Conservation (phyloP, 2,797 vertebrate species). For the Anguilla obscura region DNA sequence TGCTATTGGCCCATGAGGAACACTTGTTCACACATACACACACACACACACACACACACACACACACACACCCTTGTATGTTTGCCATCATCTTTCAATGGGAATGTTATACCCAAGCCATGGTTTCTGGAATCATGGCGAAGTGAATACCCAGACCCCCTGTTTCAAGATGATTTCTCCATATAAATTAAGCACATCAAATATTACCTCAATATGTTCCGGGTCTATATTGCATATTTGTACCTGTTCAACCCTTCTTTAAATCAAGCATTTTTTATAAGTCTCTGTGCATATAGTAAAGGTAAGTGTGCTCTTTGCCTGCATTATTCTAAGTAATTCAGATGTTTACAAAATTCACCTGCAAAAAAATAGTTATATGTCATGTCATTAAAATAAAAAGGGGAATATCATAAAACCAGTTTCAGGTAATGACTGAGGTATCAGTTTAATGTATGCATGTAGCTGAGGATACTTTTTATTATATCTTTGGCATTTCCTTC, state of each 20-base stretch:
- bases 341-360: background rate
- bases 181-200: background rate
- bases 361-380: background rate
- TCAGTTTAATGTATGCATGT: background rate
- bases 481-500: background rate
- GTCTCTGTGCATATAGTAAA: background rate
- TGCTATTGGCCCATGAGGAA: background rate
- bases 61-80: background rate
- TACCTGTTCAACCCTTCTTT: background rate
- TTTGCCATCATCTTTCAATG: background rate
- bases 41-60: background rate
- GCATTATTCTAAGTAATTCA: background rate
- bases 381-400: background rate
- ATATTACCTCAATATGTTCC: background rate
- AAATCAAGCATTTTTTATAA: background rate
- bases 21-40: background rate
- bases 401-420: background rate
- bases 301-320: background rate
- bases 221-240: background rate
- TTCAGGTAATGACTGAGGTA: background rate
- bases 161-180: background rate
- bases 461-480: background rate
- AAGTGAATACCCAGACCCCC: background rate
- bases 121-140: slow-evolving; percentile 1
- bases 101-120: background rate